Base-by-base conservation (phyloP, 1,140 invertebrate genomes). In the Musca vetustissima region DNA sequence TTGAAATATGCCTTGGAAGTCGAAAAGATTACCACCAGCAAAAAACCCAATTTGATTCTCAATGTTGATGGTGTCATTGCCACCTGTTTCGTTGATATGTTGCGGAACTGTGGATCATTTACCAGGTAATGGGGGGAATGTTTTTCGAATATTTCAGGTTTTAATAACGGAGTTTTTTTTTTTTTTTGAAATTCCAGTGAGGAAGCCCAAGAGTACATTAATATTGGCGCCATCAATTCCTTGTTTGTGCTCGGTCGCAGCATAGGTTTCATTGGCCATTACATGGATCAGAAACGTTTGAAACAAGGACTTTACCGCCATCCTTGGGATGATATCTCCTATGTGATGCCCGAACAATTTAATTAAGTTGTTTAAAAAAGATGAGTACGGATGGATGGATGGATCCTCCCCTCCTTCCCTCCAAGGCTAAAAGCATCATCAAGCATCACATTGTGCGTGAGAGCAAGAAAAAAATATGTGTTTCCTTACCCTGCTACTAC, bases 271-370 rank as follows among this genome's bases (percentile, higher is more conserved):
- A 98, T 99, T 82, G 98, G 97, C 55, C 98, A 99, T 83, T 99
- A 93, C 79, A 90, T 99, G 86, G 98, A 99, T 85, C 98, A 99
- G 85, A 98, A 97, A 85, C 87, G 98, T 72, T 87, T 99, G 83
- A 98, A 99, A 82, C 98, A 99, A 87, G 98, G 97, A 14, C 87
- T 99, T 8, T 99, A 99, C 84, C 91, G 98, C 74, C 98, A 99
- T 85, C 98, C 98, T 15, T 99, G 98, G 98, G 98, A 99, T 83
- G 98, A 99, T 83, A 99, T 99, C 84, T 97, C 95, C 6, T 99
- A 99, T 83, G 94, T 99, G 76, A 88, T 98, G 76, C 80, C 80
- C 49, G 80, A 82, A 70, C 77, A 82, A 73, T 81, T 81, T 72
- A 81, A 81, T 71, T 81, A 80, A 73, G 36, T 61, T 17, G 36